Conservation (phyloP, 1,140 invertebrate species). For the Oryctes rhinoceros region DNA sequence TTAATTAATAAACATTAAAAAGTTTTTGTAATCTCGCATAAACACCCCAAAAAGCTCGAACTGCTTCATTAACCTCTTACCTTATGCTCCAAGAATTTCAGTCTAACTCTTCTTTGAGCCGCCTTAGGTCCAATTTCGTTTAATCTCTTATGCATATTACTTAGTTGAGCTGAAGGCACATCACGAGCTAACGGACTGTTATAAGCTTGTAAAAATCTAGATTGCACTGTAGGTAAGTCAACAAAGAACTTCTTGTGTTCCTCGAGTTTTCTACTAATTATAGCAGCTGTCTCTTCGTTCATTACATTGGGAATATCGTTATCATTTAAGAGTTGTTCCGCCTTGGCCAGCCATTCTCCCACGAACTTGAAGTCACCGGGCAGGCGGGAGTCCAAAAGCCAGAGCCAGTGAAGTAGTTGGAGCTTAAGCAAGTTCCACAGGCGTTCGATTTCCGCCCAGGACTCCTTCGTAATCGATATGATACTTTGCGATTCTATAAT, state of each 20-base stretch:
- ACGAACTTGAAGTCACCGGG: constrained; percentile 83
- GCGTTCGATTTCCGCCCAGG: constrained; percentile 79
- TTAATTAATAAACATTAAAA: too few relatives aligned
- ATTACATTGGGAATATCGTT: constrained; percentile 82
- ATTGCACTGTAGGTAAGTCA: constrained; percentile 77
- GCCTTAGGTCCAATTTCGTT: constrained; percentile 75
- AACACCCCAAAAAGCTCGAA: too few relatives aligned
- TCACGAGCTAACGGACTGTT: constrained; percentile 68
- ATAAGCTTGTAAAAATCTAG: constrained; percentile 77
- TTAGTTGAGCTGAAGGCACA: constrained; percentile 80
- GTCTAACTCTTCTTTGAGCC: constrained; percentile 77
- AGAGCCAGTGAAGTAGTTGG: constrained; percentile 84
- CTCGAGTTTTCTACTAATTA: constrained; percentile 87
- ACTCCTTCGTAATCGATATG: constrained; percentile 79
- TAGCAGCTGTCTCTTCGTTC: constrained; percentile 85
- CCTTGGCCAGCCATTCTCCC: constrained; percentile 89
- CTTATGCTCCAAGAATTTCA: constrained; percentile 92
- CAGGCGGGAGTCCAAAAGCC: constrained; percentile 82
- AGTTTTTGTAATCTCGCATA: too few relatives aligned
- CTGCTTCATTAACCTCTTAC: constrained; percentile 53
- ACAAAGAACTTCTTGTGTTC: constrained; percentile 91
- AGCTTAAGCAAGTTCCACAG: constrained; percentile 81
- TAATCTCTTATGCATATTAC: constrained; percentile 80
- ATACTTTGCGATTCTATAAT: constrained; percentile 80
- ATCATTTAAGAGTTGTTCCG: constrained; percentile 83